Evolutionary conservation across 2,888 invertebrate species (phyloP).

Genomic region (Stenichneumon culpator): DNA sequence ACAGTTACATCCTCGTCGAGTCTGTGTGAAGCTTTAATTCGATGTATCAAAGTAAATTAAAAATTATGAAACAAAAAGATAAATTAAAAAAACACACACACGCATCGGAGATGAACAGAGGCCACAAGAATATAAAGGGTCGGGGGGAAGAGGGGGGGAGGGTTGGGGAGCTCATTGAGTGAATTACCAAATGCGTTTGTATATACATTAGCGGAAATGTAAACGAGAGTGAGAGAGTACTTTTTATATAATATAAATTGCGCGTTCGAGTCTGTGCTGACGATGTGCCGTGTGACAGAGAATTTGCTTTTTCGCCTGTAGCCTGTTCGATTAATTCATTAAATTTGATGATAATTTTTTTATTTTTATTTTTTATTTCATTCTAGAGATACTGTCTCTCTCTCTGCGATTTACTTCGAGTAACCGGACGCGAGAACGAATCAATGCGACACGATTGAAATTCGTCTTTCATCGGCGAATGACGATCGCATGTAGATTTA

Average conservation of each 20-base stretch:
- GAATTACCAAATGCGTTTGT: constrained; percentile 67
- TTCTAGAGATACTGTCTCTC: not conserved
- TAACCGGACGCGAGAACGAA: not conserved
- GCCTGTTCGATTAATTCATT: not conserved
- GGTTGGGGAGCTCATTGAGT: not conserved
- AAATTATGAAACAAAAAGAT: constrained; percentile 5
- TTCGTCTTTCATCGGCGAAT: not conserved
- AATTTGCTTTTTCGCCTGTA: constrained; percentile 61
- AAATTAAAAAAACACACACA: constrained; percentile 7
- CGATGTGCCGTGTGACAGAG: constrained; percentile 65
- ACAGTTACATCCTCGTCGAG: constrained; percentile 18
- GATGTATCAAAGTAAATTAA: constrained; percentile 24
- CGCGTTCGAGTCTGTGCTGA: constrained; percentile 65
- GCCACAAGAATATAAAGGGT: not conserved
- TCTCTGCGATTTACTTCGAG: not conserved
- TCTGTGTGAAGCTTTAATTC: constrained; percentile 21
- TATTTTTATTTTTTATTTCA: not conserved
- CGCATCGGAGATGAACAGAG: constrained; percentile 1
- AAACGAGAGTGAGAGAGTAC: constrained; percentile 64
- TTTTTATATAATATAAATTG: constrained; percentile 71
- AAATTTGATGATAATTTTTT: constrained; percentile 9
- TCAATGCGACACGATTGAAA: not conserved
- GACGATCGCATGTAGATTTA: not conserved
- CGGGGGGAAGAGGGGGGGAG: not conserved
- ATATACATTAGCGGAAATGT: constrained; percentile 69